Evolutionary conservation across 1,140 invertebrate genomes (phyloP).

Genomic region (Cydia amplana): DNA sequence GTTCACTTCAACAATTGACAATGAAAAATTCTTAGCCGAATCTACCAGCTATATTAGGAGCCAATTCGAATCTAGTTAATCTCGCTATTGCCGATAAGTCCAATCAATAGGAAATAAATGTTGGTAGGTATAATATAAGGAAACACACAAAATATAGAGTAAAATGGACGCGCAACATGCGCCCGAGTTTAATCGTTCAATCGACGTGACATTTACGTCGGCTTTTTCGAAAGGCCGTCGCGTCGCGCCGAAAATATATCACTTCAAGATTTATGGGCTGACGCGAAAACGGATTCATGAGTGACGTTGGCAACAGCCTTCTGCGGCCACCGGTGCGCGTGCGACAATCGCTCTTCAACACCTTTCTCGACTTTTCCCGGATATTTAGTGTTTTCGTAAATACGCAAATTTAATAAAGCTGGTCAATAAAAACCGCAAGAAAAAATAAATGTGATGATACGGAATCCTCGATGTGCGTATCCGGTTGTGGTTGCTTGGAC

Average conservation of each 20-base stretch:
- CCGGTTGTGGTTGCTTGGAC: too few species aligned
- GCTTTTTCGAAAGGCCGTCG: conserved; percentile 31
- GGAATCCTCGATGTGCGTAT: too few species aligned
- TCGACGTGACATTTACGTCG: conserved; percentile 36
- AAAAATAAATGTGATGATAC: too few species aligned
- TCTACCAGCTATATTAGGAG: too few species aligned
- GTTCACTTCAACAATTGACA: too few species aligned
- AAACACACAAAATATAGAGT: background rate
- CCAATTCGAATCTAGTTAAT: too few species aligned
- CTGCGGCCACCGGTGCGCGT: background rate
- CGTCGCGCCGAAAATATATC: conserved; percentile 36
- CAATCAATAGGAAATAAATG: background rate
- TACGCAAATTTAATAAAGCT: background rate
- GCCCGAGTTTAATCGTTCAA: conserved; percentile 27
- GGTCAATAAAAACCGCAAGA: too few species aligned
- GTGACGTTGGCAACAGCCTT: conserved; percentile 37
- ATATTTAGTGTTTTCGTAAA: background rate
- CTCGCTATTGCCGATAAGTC: too few species aligned
- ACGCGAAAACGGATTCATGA: conserved; percentile 23
- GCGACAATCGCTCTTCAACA: conserved; percentile 7
- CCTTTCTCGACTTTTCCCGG: conserved; percentile 10
- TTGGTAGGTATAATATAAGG: background rate
- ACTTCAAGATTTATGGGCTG: conserved; percentile 28
- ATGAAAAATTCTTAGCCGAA: too few species aligned
- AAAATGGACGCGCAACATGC: conserved; percentile 12